Evolutionary conservation across 2,797 vertebrate species (phyloP), one percentile per base, ranked within the genome.

Genomic region (Diplodus sargus): DNA sequence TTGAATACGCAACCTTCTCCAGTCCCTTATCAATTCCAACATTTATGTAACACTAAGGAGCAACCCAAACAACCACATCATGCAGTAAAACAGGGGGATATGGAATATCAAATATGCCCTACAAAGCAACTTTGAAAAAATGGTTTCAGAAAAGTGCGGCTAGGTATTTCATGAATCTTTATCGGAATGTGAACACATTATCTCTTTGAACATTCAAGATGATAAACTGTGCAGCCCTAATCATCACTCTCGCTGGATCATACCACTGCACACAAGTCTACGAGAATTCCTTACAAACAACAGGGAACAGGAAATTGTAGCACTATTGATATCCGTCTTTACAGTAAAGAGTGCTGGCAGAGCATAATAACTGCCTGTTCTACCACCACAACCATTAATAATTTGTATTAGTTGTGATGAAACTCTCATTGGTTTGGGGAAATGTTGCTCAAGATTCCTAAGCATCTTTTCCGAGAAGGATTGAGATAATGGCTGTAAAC

Each of bases 281-380:
- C 3, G 18, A 66, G n/a, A 72, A 68, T 10, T 49, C 20, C 53
- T 11, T 8, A 30, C n/a, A 48, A 57, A 57, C 42, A 39, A 43
- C 4, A 28, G 20, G 2, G 61, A 59, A 49, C 54, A 22, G 77
- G 79, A 87, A 89, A 66, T 16, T 22, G 54, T 17, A 70, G 73
- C 60, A 74, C 16, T 64, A 61, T 16, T 62, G 63, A 53, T 12
- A 43, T 67, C 59, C 45, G 48, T 18, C 5, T 62, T 87, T 83
- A 85, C 63, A 20, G 80, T 54, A 72, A 83, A 43, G 47, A 13
- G 10, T 43, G 73, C 70, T 76, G 77, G 34, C 52, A 45, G 45
- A 49, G 43, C 60, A 72, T 18, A 23, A 62, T 66, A 20, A 22
- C 0, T 42, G 42, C 51, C 22, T 30, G 28, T 20, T 45, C 52